Percentiles rank a stretch among this genome's conserved stretches.
These are phyloP conservation scores for Podarcis cretensis DNA, from an alignment of 2,113 vertebrate genomes.

Conservation along the genomic window DNA sequence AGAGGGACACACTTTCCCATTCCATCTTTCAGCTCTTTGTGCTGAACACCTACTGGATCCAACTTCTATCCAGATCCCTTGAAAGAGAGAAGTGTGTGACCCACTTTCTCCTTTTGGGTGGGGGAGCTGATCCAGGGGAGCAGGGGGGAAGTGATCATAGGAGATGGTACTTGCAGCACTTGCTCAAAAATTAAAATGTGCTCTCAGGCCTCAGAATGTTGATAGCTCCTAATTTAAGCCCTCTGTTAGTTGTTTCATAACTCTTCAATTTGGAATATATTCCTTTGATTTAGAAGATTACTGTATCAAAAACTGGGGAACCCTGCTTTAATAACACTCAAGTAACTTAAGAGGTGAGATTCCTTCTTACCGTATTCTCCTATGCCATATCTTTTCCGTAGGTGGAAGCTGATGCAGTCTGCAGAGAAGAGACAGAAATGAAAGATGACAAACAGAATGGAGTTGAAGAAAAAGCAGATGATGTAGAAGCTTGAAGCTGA, in stretches of 20 bases:
- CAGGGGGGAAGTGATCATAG: too few species aligned
- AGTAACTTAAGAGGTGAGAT: background rate
- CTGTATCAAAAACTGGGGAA: background rate
- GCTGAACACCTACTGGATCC: too few species aligned
- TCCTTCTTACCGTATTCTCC: background rate
- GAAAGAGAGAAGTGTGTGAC: too few species aligned
- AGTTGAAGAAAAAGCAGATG: slow-evolving; percentile 69
- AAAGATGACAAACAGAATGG: slow-evolving; percentile 70
- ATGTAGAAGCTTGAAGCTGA: slow-evolving; percentile 74
- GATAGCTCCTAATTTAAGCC: background rate
- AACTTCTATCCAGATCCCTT: too few species aligned
- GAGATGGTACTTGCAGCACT: too few species aligned
- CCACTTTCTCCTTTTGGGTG: too few species aligned
- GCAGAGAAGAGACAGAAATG: slow-evolving; percentile 68
- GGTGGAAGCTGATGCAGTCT: slow-evolving; percentile 60
- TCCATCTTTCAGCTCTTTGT: too few species aligned
- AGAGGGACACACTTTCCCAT: too few species aligned
- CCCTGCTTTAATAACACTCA: background rate
- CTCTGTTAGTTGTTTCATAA: background rate
- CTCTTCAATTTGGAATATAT: background rate
- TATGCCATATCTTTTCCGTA: slow-evolving; percentile 32
- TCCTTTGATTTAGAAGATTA: background rate
- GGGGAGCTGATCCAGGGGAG: too few species aligned
- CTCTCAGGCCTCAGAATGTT: too few species aligned
- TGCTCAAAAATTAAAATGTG: too few species aligned